Base-by-base conservation (phyloP, 2,888 invertebrate species). In the Lasioglossum calceatum region DNA sequence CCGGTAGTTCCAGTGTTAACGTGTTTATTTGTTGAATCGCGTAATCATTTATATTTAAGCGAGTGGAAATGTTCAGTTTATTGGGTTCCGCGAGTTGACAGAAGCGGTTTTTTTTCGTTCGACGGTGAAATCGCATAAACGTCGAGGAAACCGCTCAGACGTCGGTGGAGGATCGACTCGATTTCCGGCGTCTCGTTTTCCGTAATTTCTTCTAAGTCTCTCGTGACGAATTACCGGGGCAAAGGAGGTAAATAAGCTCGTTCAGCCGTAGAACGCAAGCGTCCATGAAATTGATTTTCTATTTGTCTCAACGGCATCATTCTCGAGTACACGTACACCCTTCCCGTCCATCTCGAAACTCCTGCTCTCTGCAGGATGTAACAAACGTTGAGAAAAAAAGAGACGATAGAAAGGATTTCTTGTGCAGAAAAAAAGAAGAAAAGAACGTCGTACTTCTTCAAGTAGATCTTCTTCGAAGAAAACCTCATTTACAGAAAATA, bases 231-330 rank as follows among this genome's bases (percentile, higher is more conserved):
- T 86, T 79, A 81, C 64, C 72, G 72, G 79, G 32, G 27, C 86
- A 50, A 88, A 83, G 83, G 71, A 81, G 74, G 79, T 77, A 90
- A 88, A 87, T 86, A 90, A 90, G 83, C 83, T 80, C 79, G 83
- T 83, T 82, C 82, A 36, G n/a, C 73, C 81, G 67, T 75, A 54
- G 67, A 71, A 84, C 77, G 84, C 84, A 90, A 87, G 77, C 83
- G 77, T 82, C 82, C 81, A 50, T 84, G 64, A 76, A 90, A 92
- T 90, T 85, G 89, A 89, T 91, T 91, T 89, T 87, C 88, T 84
- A 88, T 90, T 90, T 88, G 85, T 88, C 88, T 85, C 85, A 73
- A 87, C 76, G 77, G 74, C n/a, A n/a, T 73, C 77, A 74, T 85
- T 84, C 44, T 42, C 58, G 4, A 36, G 39, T 23, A 64, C 50